A percentile compares a stretch with the other conserved stretches of the same genome.
These are phyloP conservation scores for Nymphalis c-album DNA, from an alignment of 2,888 invertebrate genomes.

Conservation along the genomic window DNA sequence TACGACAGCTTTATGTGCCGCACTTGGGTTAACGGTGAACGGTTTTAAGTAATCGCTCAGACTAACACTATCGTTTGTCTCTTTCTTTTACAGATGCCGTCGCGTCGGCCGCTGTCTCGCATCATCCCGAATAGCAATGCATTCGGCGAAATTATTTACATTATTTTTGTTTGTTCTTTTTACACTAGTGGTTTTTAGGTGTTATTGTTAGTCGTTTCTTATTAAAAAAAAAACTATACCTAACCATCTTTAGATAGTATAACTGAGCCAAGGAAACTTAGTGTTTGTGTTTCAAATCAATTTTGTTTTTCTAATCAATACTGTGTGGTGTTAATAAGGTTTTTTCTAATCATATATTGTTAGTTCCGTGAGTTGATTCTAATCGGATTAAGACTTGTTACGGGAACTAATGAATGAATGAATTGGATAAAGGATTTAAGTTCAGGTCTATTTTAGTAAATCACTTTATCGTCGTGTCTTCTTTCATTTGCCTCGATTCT, in stretches of 20 bases:
- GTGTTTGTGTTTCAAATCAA: too few relatives aligned
- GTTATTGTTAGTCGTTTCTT: too few relatives aligned
- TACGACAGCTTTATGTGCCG: conserved; percentile 63
- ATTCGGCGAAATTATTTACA: background rate
- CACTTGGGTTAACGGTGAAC: conserved; percentile 61
- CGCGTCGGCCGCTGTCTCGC: conserved; percentile 52
- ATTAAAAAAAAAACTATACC: too few relatives aligned
- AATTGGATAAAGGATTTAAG: too few relatives aligned
- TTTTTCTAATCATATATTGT: too few relatives aligned
- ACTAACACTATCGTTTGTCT: conserved; percentile 71
- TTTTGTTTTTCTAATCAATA: too few relatives aligned
- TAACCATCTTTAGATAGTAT: too few relatives aligned
- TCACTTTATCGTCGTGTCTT: too few relatives aligned
- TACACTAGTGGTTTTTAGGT: background rate
- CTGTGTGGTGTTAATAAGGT: too few relatives aligned
- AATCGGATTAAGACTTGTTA: background rate
- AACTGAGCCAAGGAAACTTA: too few relatives aligned
- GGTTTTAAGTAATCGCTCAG: conserved; percentile 54
- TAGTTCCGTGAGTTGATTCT: too few relatives aligned
- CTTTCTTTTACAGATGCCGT: conserved; percentile 74
- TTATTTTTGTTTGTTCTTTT: background rate
- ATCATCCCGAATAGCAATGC: background rate
- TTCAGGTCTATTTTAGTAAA: background rate
- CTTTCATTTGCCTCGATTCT: too few relatives aligned
- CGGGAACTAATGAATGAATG: background rate